Conservation (phyloP, 2,888 invertebrate species). For the Chydorus sphaericus region DNA sequence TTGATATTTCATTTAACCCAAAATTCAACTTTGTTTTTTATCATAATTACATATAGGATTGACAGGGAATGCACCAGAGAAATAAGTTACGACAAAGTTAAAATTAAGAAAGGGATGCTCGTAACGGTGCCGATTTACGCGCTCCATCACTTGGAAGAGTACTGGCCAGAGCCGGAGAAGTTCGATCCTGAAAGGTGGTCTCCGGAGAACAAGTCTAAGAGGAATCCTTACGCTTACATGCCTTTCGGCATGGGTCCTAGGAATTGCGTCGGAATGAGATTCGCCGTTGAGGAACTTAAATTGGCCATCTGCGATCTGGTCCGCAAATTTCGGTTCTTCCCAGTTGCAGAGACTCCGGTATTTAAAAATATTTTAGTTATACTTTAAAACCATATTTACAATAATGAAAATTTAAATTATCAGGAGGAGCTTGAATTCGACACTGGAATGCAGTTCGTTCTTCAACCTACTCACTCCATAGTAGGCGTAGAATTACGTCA, state of each 20-base stretch:
- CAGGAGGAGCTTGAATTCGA: not conserved
- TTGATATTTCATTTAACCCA: not conserved
- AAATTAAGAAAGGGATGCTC: constrained; percentile 1
- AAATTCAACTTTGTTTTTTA: too few species aligned
- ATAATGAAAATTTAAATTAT: not conserved
- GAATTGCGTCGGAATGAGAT: constrained; percentile 3
- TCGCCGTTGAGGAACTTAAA: not conserved
- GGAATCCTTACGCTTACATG: not conserved
- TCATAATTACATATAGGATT: not conserved
- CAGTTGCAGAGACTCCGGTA: constrained; percentile 6
- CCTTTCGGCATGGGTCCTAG: constrained; percentile 2
- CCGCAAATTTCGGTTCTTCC: not conserved
- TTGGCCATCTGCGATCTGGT: constrained; percentile 2
- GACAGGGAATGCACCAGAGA: constrained; percentile 12
- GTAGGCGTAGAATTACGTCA: not conserved
- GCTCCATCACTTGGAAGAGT: constrained; percentile 5
- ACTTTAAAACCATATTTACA: not conserved
- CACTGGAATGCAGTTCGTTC: not conserved
- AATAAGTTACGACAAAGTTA: not conserved
- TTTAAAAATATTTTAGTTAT: not conserved
- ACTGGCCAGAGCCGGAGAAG: not conserved
- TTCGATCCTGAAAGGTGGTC: constrained; percentile 26
- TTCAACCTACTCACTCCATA: not conserved
- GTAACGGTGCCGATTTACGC: not conserved
- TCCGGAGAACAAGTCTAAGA: constrained; percentile 35